Conservation (phyloP, 2,888 invertebrate species). For the Cremastinae sp. region DNA sequence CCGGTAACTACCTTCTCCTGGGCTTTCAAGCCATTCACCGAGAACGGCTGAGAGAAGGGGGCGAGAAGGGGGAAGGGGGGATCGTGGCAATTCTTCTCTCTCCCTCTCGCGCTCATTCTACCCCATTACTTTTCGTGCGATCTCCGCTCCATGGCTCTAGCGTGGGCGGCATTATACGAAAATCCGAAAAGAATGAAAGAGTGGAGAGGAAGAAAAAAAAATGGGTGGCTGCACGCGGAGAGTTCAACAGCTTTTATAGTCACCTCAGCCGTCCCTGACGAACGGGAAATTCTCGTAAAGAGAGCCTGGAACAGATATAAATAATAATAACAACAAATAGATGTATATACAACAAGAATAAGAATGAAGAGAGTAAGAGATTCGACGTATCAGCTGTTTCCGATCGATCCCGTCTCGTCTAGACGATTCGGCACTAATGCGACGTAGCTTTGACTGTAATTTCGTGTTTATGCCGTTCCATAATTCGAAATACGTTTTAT, state of each 20-base stretch:
- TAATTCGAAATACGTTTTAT: constrained; percentile 17
- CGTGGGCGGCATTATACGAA: constrained; percentile 28
- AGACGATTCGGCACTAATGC: constrained; percentile 43
- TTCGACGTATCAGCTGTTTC: constrained; percentile 40
- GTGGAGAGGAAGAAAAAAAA: constrained; percentile 1
- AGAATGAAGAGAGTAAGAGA: constrained; percentile 23
- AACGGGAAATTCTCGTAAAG: constrained; percentile 30
- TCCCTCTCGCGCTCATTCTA: constrained; percentile 26
- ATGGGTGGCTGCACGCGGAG: constrained; percentile 16
- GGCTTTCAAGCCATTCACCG: constrained; percentile 55
- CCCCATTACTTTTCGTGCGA: constrained; percentile 46
- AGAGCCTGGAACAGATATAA: constrained; percentile 24
- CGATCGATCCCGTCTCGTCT: constrained; percentile 51
- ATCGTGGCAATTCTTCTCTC: constrained; percentile 52
- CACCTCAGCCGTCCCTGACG: constrained; percentile 39
- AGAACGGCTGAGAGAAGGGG: no score
- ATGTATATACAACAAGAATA: constrained; percentile 41
- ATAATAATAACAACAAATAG: constrained; percentile 30
- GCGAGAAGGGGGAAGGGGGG: no score
- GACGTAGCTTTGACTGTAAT: constrained; percentile 37
- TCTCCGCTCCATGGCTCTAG: constrained; percentile 2
- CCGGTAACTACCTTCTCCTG: constrained; percentile 60
- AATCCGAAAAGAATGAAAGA: constrained; percentile 15
- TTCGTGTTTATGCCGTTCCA: constrained; percentile 28
- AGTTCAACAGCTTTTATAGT: constrained; percentile 45